Evolutionary conservation across 2,888 invertebrate genomes (phyloP), one percentile per base, ranked within the genome.

Genomic region (Thalpophila matura): DNA sequence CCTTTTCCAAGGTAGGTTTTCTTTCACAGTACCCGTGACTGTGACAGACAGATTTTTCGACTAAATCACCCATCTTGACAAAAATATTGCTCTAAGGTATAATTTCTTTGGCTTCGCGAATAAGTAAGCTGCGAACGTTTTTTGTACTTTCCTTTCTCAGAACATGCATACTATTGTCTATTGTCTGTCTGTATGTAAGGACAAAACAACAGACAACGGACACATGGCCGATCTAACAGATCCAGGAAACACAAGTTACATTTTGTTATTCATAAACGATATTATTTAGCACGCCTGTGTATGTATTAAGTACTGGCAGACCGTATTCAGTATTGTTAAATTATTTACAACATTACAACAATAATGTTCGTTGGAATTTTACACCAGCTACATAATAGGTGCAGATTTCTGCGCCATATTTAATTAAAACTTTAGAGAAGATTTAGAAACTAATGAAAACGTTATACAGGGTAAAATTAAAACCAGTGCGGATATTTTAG

Each of bases 151-250:
- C 42, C 43, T 38, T 68, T 53, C 49, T 31, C 33, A 62, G 70
- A 74, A 74, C 38, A 47, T 45, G 47, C 33, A 56, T 27, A 33
- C 43, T n/a, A 58, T 49, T 43, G 55, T 18, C 55, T 43, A 55
- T 74, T 74, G 74, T 74, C 16, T 31, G 54, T 43, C 16, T 12
- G 18, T 61, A 31, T 29, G 16, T 38, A 16, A 27, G 9, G 47
- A 68, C 70, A 53, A 56, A 74, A 68, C 50, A 49, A 56, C 31
- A 49, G 40, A 57, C 67, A 56, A 24, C 27, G 40, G 38, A 68
- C 54, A 67, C 6, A 42, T 54, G 38, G 35, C 27, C n/a, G 42
- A 9, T 26, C 29, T 14, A 45, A 14, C 18, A 45, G 40, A 46
- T 24, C 16, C 45, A 27, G 49, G 45, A 59, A 50, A 37, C 18